Base-by-base conservation (phyloP, 1,140 invertebrate species). In the Bombus cullumanus region DNA sequence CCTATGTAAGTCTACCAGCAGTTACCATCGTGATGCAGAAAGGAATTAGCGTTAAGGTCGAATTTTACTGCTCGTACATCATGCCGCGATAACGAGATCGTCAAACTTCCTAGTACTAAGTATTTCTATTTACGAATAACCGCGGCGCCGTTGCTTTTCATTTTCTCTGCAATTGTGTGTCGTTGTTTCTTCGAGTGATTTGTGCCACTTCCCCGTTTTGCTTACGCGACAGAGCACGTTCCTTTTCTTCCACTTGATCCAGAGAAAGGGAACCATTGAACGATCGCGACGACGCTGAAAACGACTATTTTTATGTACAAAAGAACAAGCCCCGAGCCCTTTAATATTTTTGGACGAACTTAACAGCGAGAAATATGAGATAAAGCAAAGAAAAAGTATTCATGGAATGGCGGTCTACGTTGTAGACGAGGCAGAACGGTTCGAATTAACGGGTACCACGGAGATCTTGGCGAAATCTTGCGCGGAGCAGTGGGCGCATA, bases 1-100 rank as follows among this genome's bases (percentile, higher is more conserved):
- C 12, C 28, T n/a, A 62, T 15, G n/a, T 43, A 34, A 41, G 18
- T 53, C 13, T 12, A 10, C 43, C 15, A 41, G 28, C 18, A 28
- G 18, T 43, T 41, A 1, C 28, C 39, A 4, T 28, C 15, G 15
- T n/a, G 31, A 22, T 62, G 53, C 73, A 39, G 66, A 53, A 10
- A 25, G n/a, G 72, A 77, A 85, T 74, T 59, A 66, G 25, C 72
- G 66, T 78, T 69, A 88, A 89, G 82, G 86, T 85, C 87, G 75
- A 87, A 69, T 62, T 84, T 37, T 43, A 84, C 73, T 84, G 53
- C 41, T 69, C 69, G 75, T 78, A 22, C 53, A 71, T 83, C 80
- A 66, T 80, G 43, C 43, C 82, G 78, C 53, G 47, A 88, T 89
- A 89, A 88, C 86, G 72, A 85, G 77, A 89, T 81, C 86, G 72